Evolutionary conservation across 2,113 vertebrate species (phyloP), one percentile per base, ranked within the genome.

Genomic region (Geothlypis trichas): DNA sequence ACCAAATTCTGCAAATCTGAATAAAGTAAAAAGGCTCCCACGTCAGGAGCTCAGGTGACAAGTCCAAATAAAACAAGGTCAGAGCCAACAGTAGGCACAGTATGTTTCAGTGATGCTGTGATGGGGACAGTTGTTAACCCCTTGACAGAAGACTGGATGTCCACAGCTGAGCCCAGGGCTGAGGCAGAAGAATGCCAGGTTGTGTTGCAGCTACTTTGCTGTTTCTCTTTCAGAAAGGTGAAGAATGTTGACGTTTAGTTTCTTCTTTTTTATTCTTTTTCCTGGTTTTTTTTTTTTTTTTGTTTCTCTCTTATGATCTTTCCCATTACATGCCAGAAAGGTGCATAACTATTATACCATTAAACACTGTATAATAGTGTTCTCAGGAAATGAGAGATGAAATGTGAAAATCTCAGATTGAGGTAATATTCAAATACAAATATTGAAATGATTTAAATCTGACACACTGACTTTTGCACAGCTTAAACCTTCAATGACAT

Each of bases 81-180:
- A 69, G n/a, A 59, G 21, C 11, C 1, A 1, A 22, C 9, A 66
- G 3, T 0, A 46, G 30, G 28, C 26, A 5, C 28, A 46, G 2
- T 19, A 2, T 7, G 16, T 65, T 57, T 33, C 26, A 26, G 6
- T 5, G 35, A 33, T 9, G 5, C 44, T 58, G 24, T 42, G 47
- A 22, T 1, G 10, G 30, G 13, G 10, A 11, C 33, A 31, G 6
- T 7, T 33, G 8, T 41, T 41, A 55, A 79, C 23, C 23, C 39
- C 28, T 0, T 16, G 13, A 41, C 41, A 20, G 10, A n/a, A 20
- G 20, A 21, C n/a, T n/a, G 78, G 15, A 13, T 41, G 30, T 6
- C 28, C 33, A 66, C 12, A 69, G 55, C 46, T 39, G 18, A 54
- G 46, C 54, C 31, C 37, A 39, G 15, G 35, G 18, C 39, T 47